Base-by-base conservation (phyloP, 1,140 invertebrate genomes). In the Drosophila littoralis region DNA sequence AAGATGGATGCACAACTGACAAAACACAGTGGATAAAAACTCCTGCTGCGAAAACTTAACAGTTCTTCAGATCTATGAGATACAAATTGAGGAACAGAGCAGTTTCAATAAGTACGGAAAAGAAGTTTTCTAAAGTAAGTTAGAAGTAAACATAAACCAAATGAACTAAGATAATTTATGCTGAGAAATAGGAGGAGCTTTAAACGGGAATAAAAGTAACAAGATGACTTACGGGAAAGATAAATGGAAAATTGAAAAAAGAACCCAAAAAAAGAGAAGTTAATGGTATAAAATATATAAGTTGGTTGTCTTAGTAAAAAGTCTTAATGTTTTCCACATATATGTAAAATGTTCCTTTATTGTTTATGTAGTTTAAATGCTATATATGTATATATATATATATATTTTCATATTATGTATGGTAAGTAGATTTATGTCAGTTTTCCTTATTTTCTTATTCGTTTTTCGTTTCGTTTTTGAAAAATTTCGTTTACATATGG, bases 281-380 rank as follows among this genome's bases (percentile, higher is more conserved):
- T 0, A 28, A 5, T 28, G 22, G 3, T 5, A 28, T 28, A 28
- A 28, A 28, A 28, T 3, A 28, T 28, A 28, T 5, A 6, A 28
- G 22, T 28, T 28, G 22, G 3, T 4, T 28, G 22, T 28, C 22
- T 28, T 28, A 42, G 15, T 45, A n/a, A 70, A 52, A 28, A 63
- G 22, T 10, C 40, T 46, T 4, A 13, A 60, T 52, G 67, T 77
- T 83, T 70, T 75, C 45, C 75, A 77, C 80, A 79, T 76, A 82
- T 86, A 86, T 86, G 82, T 86, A 86, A 86, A 86, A 86, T 86
- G 82, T 86, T 86, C 82, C 82, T 86, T 86, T 86, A 86, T 88
- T 86, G 76, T 86, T 86, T 70, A 86, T 88, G 68, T 83, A 86
- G 77, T 88, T 86, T 86, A 86, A 88, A 86, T 88, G 76, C 83